phyloP scores from a whole-genome alignment of 2,113 vertebrate species.

The Sciurus niger region DNA sequence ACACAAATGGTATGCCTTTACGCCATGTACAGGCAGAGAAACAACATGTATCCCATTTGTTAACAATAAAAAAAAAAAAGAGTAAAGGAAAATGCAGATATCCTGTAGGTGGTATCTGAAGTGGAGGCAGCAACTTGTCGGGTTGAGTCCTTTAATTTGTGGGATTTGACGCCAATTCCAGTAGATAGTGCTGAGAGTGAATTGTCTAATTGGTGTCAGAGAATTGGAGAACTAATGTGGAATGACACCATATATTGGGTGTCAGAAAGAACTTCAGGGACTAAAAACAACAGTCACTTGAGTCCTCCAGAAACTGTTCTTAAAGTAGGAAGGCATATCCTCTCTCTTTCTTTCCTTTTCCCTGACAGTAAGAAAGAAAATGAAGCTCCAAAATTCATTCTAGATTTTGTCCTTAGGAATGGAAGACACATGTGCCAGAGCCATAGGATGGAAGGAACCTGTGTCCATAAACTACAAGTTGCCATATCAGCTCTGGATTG shows the following conservation, averaged over 20 bases:
- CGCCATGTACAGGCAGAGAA: too few species aligned
- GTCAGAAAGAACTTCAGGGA: background rate
- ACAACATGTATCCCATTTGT: too few species aligned
- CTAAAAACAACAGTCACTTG: background rate
- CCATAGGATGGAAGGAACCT: background rate
- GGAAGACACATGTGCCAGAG: background rate
- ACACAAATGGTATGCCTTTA: too few species aligned
- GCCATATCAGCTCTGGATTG: background rate
- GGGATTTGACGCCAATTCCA: background rate
- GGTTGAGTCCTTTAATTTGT: background rate
- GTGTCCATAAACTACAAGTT: background rate
- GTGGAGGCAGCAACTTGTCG: background rate
- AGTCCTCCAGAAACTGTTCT: background rate
- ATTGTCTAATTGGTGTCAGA: background rate
- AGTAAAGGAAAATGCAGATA: background rate
- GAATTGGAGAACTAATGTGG: background rate
- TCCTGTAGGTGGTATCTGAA: background rate
- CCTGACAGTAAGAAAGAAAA: background rate
- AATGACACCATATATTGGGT: background rate
- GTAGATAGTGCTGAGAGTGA: background rate
- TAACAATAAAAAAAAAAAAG: too few species aligned
- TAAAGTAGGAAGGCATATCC: background rate
- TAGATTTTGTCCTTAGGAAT: background rate
- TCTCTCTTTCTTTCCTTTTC: background rate
- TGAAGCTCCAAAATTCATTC: background rate